phyloP scores from a whole-genome alignment of 2,113 vertebrate genomes.

The Entelurus aequoreus region DNA sequence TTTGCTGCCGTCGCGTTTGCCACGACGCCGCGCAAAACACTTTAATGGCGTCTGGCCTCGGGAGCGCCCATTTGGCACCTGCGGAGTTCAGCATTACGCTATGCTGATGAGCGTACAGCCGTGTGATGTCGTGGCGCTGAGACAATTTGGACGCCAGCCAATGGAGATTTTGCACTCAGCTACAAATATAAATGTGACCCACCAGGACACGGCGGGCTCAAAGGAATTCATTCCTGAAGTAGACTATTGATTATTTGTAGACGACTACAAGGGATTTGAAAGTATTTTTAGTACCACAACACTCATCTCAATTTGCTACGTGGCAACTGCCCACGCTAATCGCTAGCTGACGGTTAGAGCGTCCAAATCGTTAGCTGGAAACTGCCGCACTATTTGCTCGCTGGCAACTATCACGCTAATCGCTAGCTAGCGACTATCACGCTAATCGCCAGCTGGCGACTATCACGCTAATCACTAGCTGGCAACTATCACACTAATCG shows the following conservation, averaged over 20 bases:
- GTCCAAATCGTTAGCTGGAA: too few species aligned
- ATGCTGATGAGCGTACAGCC: slow-evolving; percentile 36
- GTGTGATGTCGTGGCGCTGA: slow-evolving; percentile 17
- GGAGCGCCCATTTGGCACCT: slow-evolving; percentile 35
- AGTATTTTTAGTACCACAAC: too few species aligned
- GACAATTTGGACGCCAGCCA: slow-evolving; percentile 33
- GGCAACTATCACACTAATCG: too few species aligned
- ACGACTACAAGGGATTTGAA: too few species aligned
- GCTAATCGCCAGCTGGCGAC: too few species aligned
- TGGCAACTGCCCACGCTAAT: too few species aligned
- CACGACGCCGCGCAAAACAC: slow-evolving; percentile 23
- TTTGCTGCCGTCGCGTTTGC: slow-evolving; percentile 37
- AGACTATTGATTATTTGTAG: slow-evolving; percentile 1
- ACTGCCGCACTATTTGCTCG: too few species aligned
- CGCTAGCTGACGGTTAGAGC: too few species aligned
- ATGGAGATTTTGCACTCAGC: slow-evolving; percentile 19
- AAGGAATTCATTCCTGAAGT: slow-evolving; percentile 1
- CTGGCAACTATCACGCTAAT: too few species aligned
- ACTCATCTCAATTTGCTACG: too few species aligned
- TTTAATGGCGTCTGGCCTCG: slow-evolving; percentile 44
- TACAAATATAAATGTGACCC: not conserved
- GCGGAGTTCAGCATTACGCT: slow-evolving; percentile 40
- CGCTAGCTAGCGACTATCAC: too few species aligned
- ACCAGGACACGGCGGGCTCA: not conserved
- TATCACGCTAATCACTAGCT: too few species aligned